Percentiles rank a stretch among this genome's conserved stretches.
These are phyloP conservation scores for Cephalopachus bancanus DNA, from an alignment of 2,797 vertebrate genomes.

Conservation along the genomic window DNA sequence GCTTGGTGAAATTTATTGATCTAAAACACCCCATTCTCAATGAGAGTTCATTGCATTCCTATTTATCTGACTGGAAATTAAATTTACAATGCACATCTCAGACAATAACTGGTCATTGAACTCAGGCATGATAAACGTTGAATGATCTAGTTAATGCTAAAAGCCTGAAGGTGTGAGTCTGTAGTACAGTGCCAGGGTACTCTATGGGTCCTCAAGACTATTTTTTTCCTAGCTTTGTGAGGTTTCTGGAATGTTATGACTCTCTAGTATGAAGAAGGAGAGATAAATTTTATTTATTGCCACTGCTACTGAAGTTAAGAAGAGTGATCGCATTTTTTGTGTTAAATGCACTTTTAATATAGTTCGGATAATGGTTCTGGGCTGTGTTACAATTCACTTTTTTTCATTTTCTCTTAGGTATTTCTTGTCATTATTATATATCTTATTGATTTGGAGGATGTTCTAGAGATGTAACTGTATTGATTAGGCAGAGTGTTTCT, in stretches of 20 bases:
- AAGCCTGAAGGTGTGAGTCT: not conserved
- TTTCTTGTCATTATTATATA: conserved; percentile 75
- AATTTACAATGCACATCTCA: conserved; percentile 14
- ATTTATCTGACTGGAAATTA: conserved; percentile 26
- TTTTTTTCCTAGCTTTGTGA: conserved; percentile 56
- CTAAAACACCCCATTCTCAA: not conserved
- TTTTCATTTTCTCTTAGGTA: conserved; percentile 54
- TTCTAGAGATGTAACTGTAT: conserved; percentile 77
- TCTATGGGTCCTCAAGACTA: not conserved
- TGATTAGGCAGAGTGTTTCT: conserved; percentile 77
- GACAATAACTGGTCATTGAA: not conserved
- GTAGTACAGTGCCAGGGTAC: not conserved
- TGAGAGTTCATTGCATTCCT: not conserved
- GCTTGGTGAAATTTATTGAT: conserved; percentile 52
- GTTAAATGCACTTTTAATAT: conserved; percentile 78
- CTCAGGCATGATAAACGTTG: not conserved
- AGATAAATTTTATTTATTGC: conserved; percentile 72
- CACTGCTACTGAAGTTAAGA: conserved; percentile 47
- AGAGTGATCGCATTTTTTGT: conserved; percentile 60
- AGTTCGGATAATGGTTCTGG: conserved; percentile 68
- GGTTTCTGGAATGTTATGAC: conserved; percentile 27
- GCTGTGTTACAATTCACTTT: conserved; percentile 61
- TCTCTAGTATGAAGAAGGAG: conserved; percentile 30
- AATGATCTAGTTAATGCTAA: not conserved
- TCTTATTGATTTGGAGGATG: conserved; percentile 81